A percentile compares a stretch with the other conserved stretches of the same genome.
Evolutionary conservation across 2,888 invertebrate species (phyloP).

Genomic region (Agrotis puta): DNA sequence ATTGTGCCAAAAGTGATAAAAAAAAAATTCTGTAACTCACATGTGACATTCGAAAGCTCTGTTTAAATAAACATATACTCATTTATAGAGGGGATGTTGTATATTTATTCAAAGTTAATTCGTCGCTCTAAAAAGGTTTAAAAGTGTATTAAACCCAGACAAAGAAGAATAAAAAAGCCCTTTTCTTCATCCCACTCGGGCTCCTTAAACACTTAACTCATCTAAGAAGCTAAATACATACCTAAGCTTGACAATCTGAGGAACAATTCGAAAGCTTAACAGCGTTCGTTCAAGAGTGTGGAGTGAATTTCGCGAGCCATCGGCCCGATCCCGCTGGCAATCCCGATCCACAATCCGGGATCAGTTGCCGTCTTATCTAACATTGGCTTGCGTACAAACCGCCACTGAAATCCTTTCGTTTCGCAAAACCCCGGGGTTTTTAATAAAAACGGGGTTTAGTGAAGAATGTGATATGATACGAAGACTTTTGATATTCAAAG

Average conservation of each 20-base stretch:
- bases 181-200: neutral
- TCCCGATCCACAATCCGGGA: slow-evolving; percentile 70
- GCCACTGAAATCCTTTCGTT: slow-evolving; percentile 56
- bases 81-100: too few species aligned
- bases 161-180: neutral
- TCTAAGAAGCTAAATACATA: slow-evolving; percentile 36
- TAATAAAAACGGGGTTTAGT: slow-evolving; percentile 55
- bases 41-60: too few species aligned
- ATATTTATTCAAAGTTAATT: too few species aligned
- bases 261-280: slow-evolving; percentile 56
- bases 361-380: slow-evolving; percentile 82
- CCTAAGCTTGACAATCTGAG: slow-evolving; percentile 45
- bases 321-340: slow-evolving; percentile 57
- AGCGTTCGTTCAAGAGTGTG: slow-evolving; percentile 54
- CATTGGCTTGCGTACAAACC: slow-evolving; percentile 76
- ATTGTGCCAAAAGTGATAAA: too few species aligned
- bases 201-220: slow-evolving; percentile 19
- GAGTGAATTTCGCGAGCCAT: slow-evolving; percentile 64
- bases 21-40: too few species aligned
- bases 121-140: neutral
- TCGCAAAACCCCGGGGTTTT: slow-evolving; percentile 51
- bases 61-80: too few species aligned
- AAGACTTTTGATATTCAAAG: slow-evolving; percentile 45
- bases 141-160: too few species aligned
- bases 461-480: slow-evolving; percentile 36